phyloP scores from a whole-genome alignment of 1,140 invertebrate species.

The Drosophila truncata region DNA sequence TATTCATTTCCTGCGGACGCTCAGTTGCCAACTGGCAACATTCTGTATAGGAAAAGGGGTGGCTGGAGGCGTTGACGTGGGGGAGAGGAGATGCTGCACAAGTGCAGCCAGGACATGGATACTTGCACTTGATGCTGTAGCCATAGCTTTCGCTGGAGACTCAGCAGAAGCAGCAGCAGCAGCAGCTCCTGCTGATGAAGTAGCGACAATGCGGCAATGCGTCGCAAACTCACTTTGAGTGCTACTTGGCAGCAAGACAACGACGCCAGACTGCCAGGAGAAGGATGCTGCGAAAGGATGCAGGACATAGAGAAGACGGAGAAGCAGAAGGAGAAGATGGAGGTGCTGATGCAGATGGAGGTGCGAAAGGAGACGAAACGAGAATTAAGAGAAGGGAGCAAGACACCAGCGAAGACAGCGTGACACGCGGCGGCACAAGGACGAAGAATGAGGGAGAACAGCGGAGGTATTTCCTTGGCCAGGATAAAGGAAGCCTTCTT shows the following conservation, averaged over 20 bases:
- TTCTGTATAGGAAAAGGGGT: conserved; percentile 37
- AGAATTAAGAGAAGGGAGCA: background rate
- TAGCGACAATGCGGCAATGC: conserved; percentile 83
- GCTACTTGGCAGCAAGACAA: conserved; percentile 73
- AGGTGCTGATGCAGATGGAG: conserved; percentile 38
- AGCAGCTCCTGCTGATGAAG: conserved; percentile 71
- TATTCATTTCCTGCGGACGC: conserved; percentile 82
- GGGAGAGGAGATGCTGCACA: conserved; percentile 60
- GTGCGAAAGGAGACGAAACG: conserved; percentile 23
- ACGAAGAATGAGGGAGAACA: conserved; percentile 10
- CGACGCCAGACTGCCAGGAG: conserved; percentile 44
- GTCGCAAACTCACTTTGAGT: conserved; percentile 82
- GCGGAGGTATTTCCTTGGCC: conserved; percentile 13
- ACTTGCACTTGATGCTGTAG: conserved; percentile 75
- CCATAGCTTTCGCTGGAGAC: conserved; percentile 24
- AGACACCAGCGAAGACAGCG: conserved; percentile 47
- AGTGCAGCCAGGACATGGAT: conserved; percentile 77
- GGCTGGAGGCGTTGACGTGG: conserved; percentile 16
- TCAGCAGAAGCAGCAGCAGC: conserved; percentile 20
- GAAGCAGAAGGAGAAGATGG: background rate
- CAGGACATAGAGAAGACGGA: background rate
- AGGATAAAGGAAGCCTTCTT: conserved; percentile 38
- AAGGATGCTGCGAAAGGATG: conserved; percentile 13
- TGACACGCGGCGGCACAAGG: conserved; percentile 42
- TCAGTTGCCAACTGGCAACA: conserved; percentile 81